These are phyloP conservation scores for Malurus alboscapulatus DNA, from an alignment of 2,113 vertebrate species.

Conservation along the genomic window DNA sequence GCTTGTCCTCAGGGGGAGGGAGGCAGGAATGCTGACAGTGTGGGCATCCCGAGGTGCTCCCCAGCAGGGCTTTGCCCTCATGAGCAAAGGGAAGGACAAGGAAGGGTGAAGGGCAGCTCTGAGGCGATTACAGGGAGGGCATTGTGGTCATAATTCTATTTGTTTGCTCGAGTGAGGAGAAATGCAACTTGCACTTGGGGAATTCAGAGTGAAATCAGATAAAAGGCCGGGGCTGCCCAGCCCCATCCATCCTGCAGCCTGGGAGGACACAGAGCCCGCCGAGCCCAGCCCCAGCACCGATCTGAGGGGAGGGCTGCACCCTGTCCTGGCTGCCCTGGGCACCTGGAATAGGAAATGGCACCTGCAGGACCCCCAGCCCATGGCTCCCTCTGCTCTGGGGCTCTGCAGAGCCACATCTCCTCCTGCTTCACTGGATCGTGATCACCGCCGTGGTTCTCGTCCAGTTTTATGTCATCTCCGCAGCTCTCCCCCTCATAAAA, in stretches of 20 bases:
- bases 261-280: neutral
- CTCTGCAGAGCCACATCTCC: neutral
- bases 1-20: neutral
- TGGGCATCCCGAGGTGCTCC: neutral
- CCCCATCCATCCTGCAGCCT: neutral
- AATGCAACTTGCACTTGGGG: neutral
- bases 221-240: neutral
- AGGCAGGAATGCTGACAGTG: neutral
- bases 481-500: neutral
- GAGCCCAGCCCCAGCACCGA: fast-evolving
- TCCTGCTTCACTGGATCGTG: neutral
- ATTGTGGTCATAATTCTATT: neutral
- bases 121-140: neutral
- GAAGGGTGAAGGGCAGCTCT: neutral
- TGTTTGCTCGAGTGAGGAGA: neutral
- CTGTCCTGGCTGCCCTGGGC: neutral
- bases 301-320: neutral
- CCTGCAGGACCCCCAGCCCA: neutral
- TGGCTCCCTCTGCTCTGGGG: neutral
- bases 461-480: neutral
- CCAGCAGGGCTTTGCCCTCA: neutral
- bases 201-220: neutral
- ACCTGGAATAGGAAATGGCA: neutral
- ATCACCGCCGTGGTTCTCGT: neutral
- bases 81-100: neutral